These are phyloP conservation scores for Tuta absoluta DNA, from an alignment of 2,888 invertebrate species.

Conservation along the genomic window DNA sequence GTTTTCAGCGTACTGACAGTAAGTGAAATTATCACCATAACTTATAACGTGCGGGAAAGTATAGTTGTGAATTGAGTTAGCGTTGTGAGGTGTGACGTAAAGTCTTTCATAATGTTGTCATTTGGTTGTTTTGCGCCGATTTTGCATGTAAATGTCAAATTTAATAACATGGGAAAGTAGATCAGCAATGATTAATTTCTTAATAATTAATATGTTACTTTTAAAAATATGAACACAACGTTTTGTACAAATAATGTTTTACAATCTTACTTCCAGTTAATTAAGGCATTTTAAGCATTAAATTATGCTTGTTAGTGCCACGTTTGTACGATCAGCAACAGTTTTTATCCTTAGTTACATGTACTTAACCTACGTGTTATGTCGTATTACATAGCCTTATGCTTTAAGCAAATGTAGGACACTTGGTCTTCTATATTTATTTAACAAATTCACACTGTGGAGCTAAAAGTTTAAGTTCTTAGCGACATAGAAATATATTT, in stretches of 20 bases:
- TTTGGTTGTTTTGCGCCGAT: not conserved
- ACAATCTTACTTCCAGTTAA: not conserved
- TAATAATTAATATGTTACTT: not conserved
- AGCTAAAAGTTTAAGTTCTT: not conserved
- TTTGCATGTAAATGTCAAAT: not conserved
- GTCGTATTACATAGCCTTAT: not conserved
- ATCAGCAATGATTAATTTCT: not conserved
- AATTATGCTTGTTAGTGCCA: too few species aligned
- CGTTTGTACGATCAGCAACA: too few species aligned
- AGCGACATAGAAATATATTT: not conserved
- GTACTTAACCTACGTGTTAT: not conserved
- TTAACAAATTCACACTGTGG: not conserved
- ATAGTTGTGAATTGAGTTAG: slow-evolving; percentile 75
- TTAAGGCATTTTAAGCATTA: not conserved
- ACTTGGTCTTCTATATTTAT: not conserved
- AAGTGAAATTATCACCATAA: slow-evolving; percentile 52
- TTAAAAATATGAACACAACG: not conserved
- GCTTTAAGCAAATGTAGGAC: not conserved
- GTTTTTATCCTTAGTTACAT: too few species aligned
- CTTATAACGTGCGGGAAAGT: slow-evolving; percentile 75
- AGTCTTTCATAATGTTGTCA: slow-evolving; percentile 17
- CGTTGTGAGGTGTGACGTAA: slow-evolving; percentile 37
- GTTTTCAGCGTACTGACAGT: slow-evolving; percentile 61
- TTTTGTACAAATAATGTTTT: too few species aligned
- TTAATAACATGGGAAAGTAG: not conserved